Evolutionary conservation across 64 coral and sea anemone genomes (phyloP).

Genomic region (Trachythela sp.): DNA sequence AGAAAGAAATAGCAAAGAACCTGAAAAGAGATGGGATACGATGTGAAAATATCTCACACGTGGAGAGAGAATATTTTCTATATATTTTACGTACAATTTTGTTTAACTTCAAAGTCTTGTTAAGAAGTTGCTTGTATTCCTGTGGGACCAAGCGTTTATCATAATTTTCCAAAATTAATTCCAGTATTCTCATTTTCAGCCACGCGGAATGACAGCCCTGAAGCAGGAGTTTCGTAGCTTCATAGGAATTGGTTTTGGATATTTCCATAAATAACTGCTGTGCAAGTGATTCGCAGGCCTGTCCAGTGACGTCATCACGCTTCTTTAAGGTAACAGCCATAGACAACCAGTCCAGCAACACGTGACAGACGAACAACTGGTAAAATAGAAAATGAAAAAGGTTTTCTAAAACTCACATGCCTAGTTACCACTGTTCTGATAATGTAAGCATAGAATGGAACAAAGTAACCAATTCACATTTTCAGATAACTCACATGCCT

Average conservation of each 20-base stretch:
- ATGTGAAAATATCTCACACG: not conserved
- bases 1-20: conserved; percentile 82
- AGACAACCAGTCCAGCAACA: not conserved
- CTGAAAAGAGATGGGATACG: conserved; percentile 22
- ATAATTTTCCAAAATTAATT: conserved; percentile 59
- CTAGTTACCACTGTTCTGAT: too few relatives aligned
- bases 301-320: not conserved
- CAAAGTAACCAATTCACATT: too few relatives aligned
- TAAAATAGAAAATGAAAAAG: not conserved
- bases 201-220: conserved; percentile 68
- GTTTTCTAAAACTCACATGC: not conserved
- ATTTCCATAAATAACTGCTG: conserved; percentile 49
- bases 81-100: conserved; percentile 76
- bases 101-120: conserved; percentile 43
- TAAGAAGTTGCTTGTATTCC: conserved; percentile 42
- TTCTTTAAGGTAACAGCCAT: not conserved
- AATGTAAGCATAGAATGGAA: too few relatives aligned
- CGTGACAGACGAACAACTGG: not conserved
- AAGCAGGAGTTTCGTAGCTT: conserved; percentile 52
- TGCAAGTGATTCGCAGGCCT: conserved; percentile 47
- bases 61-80: not conserved
- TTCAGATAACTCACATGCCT: too few relatives aligned
- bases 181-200: conserved; percentile 60
- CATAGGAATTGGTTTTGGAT: conserved; percentile 22
- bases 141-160: conserved; percentile 62